Evolutionary conservation across 2,888 invertebrate genomes (phyloP), one percentile per base, ranked within the genome.

Genomic region (Deilephila elpenor): DNA sequence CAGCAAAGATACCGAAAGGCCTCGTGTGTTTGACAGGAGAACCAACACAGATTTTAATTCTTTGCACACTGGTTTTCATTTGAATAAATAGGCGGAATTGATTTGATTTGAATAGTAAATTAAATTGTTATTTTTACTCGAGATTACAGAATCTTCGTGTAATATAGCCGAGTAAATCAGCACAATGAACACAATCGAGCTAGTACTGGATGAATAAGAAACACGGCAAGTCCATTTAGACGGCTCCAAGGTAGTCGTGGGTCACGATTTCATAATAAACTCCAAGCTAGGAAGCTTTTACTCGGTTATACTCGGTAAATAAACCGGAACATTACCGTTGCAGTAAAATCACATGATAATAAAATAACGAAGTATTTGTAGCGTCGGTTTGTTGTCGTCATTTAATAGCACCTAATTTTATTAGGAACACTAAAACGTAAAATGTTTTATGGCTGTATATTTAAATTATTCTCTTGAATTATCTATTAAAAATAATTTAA

Each of bases 201-300:
- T 37, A 75, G 59, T n/a, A 17, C 17, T 19, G 64, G 44, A 44
- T 25, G 59, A 59, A 71, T 71, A 71, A 78, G 78, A 74, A 78
- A 79, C 75, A 76, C 75, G 78, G 79, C 76, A 78, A 73, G 72
- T 77, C 77, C 73, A 78, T 77, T 79, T 77, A 75, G 76, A 80
- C 76, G 75, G 80, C 78, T 80, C 70, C 73, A 76, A 71, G 77
- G 75, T 78, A 79, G 82, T 83, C 82, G 80, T 82, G 81, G 77
- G 82, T 84, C 88, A 88, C 88, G 89, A 87, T 78, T 84, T 79
- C 71, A 79, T 81, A 82, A 88, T 86, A 86, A 84, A 84, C 82
- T 82, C 83, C 83, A 73, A 80, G 70, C 75, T 80, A 83, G 80
- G 84, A 82, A 86, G 83, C 84, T 78, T 73, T 71, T 59, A 67